Conservation (phyloP, 1,140 invertebrate species). For the Cydia amplana region DNA sequence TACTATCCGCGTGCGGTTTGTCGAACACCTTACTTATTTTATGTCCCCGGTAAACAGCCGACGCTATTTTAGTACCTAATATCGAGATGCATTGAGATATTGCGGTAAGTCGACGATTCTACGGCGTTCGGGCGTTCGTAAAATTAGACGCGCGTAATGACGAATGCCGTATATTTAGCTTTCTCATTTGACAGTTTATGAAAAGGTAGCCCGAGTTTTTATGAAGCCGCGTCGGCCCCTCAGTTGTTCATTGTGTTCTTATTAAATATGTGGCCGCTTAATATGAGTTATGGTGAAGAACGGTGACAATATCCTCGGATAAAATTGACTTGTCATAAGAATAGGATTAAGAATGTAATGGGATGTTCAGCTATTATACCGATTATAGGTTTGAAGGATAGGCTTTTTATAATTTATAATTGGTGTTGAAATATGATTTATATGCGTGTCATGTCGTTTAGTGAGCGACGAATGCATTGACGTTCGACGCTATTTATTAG, state of each 20-base stretch:
- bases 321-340: constrained; percentile 68
- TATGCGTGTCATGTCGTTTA: constrained; percentile 47
- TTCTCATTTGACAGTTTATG: constrained; percentile 64
- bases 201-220: constrained; percentile 71
- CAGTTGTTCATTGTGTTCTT: constrained; percentile 56
- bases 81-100: constrained; percentile 29
- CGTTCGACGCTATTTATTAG: constrained; percentile 47
- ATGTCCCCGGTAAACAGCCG: constrained; percentile 11
- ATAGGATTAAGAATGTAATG: constrained; percentile 68
- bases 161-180: constrained; percentile 71
- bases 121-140: constrained; percentile 45
- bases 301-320: constrained; percentile 64
- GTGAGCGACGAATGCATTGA: constrained; percentile 33
- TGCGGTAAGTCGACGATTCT: constrained; percentile 36
- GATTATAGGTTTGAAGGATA: constrained; percentile 60
- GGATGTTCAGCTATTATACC: constrained; percentile 38
- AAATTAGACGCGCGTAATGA: constrained; percentile 67
- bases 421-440: constrained; percentile 71
- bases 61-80: constrained; percentile 31
- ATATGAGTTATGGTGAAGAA: constrained; percentile 66
- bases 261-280: constrained; percentile 67
- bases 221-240: constrained; percentile 48
- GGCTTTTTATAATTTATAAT: constrained; percentile 62
- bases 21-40: constrained; percentile 21
- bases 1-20: constrained; percentile 21